These are phyloP conservation scores for Mus spretus DNA, from an alignment of 2,797 vertebrate species.

Conservation along the genomic window DNA sequence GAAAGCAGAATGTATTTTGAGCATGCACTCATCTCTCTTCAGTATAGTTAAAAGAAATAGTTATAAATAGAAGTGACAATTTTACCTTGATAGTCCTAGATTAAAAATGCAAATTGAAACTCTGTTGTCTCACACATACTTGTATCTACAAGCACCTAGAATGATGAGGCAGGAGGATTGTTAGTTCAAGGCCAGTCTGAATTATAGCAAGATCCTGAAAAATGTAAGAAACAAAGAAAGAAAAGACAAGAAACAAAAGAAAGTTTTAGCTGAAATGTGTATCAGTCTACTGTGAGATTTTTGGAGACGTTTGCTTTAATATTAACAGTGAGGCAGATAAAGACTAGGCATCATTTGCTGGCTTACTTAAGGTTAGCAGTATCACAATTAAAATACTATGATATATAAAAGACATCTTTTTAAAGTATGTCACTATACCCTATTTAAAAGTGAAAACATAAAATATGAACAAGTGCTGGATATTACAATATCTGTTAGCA, in stretches of 20 bases:
- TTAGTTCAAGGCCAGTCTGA: background rate
- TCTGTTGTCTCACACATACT: background rate
- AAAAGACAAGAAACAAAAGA: background rate
- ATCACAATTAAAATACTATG: conserved; percentile 10
- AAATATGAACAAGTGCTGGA: background rate
- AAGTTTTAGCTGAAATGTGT: background rate
- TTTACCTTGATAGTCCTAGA: background rate
- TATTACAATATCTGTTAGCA: background rate
- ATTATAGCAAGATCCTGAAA: background rate
- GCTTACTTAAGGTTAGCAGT: background rate
- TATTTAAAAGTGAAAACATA: conserved; percentile 36
- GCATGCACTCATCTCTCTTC: conserved; percentile 10
- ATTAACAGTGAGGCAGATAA: background rate
- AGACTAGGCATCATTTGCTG: background rate
- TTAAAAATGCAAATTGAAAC: background rate
- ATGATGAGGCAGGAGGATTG: background rate
- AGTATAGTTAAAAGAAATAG: conserved; percentile 36
- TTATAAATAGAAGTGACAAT: conserved; percentile 42
- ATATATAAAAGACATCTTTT: conserved; percentile 27
- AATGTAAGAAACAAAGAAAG: background rate
- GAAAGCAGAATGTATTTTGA: background rate
- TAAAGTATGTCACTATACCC: background rate
- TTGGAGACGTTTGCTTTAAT: conserved; percentile 9
- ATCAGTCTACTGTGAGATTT: conserved; percentile 15
- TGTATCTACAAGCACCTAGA: background rate